Conservation (phyloP, 1,140 invertebrate species). For the Drosophila mauritiana region DNA sequence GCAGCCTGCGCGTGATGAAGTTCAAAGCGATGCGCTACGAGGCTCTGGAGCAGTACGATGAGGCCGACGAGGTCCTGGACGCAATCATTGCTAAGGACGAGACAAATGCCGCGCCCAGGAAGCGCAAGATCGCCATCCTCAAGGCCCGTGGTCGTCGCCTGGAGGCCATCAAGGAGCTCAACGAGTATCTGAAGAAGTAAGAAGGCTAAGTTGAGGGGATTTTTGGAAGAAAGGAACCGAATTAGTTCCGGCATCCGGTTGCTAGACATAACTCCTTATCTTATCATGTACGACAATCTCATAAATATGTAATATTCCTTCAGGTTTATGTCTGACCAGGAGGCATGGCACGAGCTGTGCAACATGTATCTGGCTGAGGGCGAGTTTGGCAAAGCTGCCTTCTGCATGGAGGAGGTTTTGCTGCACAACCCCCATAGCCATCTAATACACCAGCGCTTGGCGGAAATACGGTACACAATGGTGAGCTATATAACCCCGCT, state of each 20-base stretch:
- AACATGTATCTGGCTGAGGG: conserved; percentile 95
- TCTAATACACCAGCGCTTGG: conserved; percentile 94
- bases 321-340: conserved; percentile 99
- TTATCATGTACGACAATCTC: background rate
- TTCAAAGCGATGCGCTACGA: conserved; percentile 95
- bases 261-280: too few species aligned
- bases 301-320: background rate
- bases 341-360: conserved; percentile 98
- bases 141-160: conserved; percentile 93
- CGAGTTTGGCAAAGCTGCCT: conserved; percentile 96
- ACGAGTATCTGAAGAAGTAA: conserved; percentile 92
- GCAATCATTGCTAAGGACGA: conserved; percentile 95
- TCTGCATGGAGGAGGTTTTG: conserved; percentile 98
- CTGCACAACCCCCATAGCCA: conserved; percentile 98
- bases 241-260: too few species aligned
- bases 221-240: too few species aligned
- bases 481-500: conserved; percentile 83
- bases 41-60: conserved; percentile 94
- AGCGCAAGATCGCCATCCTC: conserved; percentile 95
- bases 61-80: conserved; percentile 95
- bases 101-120: conserved; percentile 96
- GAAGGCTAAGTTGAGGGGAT: background rate
- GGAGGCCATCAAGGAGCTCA: conserved; percentile 97
- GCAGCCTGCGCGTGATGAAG: conserved; percentile 94
- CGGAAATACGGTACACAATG: conserved; percentile 97